Evolutionary conservation across 1,140 invertebrate genomes (phyloP), one percentile per base, ranked within the genome.

Genomic region (Meteorus sp.): DNA sequence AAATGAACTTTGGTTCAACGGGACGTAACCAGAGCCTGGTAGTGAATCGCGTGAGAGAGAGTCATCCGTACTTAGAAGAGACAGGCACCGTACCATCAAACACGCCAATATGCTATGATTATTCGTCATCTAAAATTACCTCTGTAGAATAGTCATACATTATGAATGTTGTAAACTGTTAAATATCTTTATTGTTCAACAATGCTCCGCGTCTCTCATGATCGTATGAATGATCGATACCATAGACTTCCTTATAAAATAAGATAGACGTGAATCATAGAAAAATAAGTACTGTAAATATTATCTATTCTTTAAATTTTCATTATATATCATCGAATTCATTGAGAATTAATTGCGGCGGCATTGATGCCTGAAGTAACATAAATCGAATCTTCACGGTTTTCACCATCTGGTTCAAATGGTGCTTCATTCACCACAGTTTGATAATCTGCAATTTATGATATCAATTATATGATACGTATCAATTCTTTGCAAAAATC

Each of bases 81-180:
- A 72, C 64, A 73, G 72, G 69, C 58, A 75, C 70, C 66, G 73
- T 75, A 71, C 73, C 71, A 75, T 62, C 64, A 57, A 51, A 61
- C 63, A 39, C 45, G 29, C 31, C 33, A 48, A 39, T 39, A n/a
- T 39, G 3, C 35, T 15, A 13, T 39, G 35, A 39, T 39, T 39
- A n/a, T 39, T n/a, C 35, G 3, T 39, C 35, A 15, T 4, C 35
- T 39, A 39, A 39, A 39, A 39, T 15, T n/a, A n/a, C n/a, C n/a
- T n/a, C n/a, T n/a, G n/a, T n/a, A n/a, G n/a, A n/a, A n/a, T n/a
- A n/a, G n/a, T n/a, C n/a, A n/a, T n/a, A n/a, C n/a, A n/a, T n/a
- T n/a, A n/a, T n/a, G n/a, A n/a, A n/a, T n/a, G n/a, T n/a, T n/a
- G n/a, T n/a, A n/a, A n/a, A n/a, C n/a, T n/a, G n/a, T n/a, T n/a